Percentiles rank a stretch among this genome's conserved stretches.
Conservation (phyloP, 1,140 invertebrate genomes). For the Zaprionus tsacasi region DNA sequence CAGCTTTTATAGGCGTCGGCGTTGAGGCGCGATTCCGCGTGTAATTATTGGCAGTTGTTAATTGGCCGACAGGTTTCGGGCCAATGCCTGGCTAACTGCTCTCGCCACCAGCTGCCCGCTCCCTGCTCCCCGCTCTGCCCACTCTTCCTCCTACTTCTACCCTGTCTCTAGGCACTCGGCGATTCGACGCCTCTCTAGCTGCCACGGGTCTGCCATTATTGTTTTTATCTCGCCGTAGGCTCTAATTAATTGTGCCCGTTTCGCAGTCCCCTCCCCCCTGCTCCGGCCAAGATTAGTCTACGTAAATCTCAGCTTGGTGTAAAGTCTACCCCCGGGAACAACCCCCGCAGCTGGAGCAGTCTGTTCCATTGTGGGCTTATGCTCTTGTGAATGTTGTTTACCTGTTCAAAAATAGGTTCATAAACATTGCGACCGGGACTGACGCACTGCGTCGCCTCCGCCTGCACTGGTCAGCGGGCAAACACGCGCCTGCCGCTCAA, state of each 20-base stretch:
- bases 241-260: slow-evolving; percentile 83
- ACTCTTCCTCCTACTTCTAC: neutral
- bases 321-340: slow-evolving; percentile 12
- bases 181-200: neutral
- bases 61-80: slow-evolving; percentile 73
- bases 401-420: slow-evolving; percentile 62
- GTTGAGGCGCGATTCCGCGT: slow-evolving; percentile 68
- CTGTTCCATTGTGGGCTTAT: neutral
- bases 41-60: slow-evolving; percentile 76
- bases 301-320: slow-evolving; percentile 67
- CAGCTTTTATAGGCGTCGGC: slow-evolving; percentile 66
- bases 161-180: slow-evolving; percentile 50
- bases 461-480: slow-evolving; percentile 54
- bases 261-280: slow-evolving; percentile 27
- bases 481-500: slow-evolving; percentile 47
- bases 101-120: neutral
- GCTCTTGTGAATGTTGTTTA: slow-evolving; percentile 17
- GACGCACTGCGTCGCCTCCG: slow-evolving; percentile 51
- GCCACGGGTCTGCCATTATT: slow-evolving; percentile 37
- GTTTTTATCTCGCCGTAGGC: slow-evolving; percentile 63
- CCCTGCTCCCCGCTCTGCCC: too few species aligned
- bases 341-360: neutral
- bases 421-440: slow-evolving; percentile 58
- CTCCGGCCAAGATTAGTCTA: slow-evolving; percentile 37
- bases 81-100: slow-evolving; percentile 31